phyloP scores from a whole-genome alignment of 2,113 vertebrate species.

The Aegypius monachus region DNA sequence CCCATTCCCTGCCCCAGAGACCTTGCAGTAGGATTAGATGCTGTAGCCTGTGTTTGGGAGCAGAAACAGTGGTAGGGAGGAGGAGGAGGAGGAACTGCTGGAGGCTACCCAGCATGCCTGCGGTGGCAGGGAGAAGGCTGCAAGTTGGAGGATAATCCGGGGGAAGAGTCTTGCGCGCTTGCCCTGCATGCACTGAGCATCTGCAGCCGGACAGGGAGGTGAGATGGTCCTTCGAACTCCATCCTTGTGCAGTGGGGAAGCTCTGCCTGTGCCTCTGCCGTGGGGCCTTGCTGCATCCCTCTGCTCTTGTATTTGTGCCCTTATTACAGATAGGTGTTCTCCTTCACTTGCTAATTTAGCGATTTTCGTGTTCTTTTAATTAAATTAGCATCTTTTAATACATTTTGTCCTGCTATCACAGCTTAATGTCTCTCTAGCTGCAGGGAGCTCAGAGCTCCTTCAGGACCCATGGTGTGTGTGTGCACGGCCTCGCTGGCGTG shows the following conservation, averaged over 20 bases:
- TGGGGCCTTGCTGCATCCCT: not conserved
- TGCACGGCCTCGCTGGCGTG: fast-evolving
- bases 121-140: not conserved
- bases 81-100: not conserved
- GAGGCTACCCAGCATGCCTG: not conserved
- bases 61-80: not conserved
- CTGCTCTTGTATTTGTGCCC: fast-evolving
- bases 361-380: not conserved
- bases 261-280: fast-evolving
- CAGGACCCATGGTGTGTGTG: fast-evolving
- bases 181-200: not conserved
- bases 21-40: not conserved
- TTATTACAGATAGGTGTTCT: not conserved
- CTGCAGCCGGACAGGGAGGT: not conserved
- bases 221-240: not conserved
- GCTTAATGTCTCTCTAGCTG: not conserved
- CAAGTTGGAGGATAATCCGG: not conserved
- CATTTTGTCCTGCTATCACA: not conserved
- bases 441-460: not conserved
- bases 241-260: fast-evolving
- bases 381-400: slow-evolving; percentile 23
- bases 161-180: not conserved
- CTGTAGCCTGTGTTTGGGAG: not conserved
- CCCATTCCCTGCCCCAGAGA: not conserved
- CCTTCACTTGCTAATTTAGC: not conserved